Base-by-base conservation (phyloP, 2,888 invertebrate genomes). In the Apodemia mormo region DNA sequence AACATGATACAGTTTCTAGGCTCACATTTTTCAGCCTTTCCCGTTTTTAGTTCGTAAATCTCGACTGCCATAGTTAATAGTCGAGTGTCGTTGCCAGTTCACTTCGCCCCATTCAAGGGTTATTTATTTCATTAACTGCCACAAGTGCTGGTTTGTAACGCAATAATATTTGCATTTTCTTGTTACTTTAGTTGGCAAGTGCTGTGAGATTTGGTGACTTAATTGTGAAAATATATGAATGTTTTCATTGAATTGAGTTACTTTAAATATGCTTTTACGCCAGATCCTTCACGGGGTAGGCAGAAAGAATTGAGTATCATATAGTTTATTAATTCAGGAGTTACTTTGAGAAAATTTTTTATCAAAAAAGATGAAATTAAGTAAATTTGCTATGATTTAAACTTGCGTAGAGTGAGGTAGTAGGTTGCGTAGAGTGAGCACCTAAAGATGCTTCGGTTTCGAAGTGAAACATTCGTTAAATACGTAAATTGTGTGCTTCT, bases 101-200 rank as follows among this genome's bases (percentile, higher is more conserved):
- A 40, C 68, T 72, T 70, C 67, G 61, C 58, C 67, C 69, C 68
- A 74, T 76, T 78, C 75, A 73, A 71, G 74, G 77, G 75, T 79
- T 81, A 84, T 82, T 82, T 80, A 80, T 80, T 77, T 79, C 80
- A 80, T 81, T 82, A 83, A 81, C 81, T 77, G 78, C 77, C 77
- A 78, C 69, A 73, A 74, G 74, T 78, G 78, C 75, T 73, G 76
- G 75, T 73, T 76, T 77, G 78, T 80, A 80, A 82, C 78, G 83
- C 85, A 80, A 84, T 87, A 82, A 86, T 82, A 89, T 89, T 89
- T 87, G 88, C 89, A 89, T 88, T 82, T 73, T 73, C 68, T 64
- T 64, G 33, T 33, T 33, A 64, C 61, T 33, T 14, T 12, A 64
- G 30, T 64, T 64, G 61, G 61, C 61, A 33, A 64, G 61, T 37